phyloP scores from a whole-genome alignment of 53 echinoderm and acorn worm genomes.

The Stichopus horrens region DNA sequence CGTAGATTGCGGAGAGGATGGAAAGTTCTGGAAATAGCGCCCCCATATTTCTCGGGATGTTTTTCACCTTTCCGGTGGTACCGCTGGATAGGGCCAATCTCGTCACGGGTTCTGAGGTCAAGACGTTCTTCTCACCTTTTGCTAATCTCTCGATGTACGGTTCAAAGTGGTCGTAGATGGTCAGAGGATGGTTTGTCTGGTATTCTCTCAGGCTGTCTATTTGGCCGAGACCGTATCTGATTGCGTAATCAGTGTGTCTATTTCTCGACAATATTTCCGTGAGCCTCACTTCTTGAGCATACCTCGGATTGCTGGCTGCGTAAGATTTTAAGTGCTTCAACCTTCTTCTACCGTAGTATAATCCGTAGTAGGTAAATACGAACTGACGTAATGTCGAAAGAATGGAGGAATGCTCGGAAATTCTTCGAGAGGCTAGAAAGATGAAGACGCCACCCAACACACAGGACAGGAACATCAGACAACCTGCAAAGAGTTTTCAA shows the following conservation, averaged over 20 bases:
- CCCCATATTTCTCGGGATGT: slow-evolving; percentile 50
- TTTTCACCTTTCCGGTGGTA: slow-evolving; percentile 68
- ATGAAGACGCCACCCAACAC: too few relatives aligned
- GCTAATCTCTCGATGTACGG: slow-evolving; percentile 44
- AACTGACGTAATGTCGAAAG: not conserved
- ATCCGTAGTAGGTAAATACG: not conserved
- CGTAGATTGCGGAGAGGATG: not conserved
- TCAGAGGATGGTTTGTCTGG: slow-evolving; percentile 59
- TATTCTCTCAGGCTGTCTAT: slow-evolving; percentile 58
- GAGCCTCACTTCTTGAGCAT: not conserved
- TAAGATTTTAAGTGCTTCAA: not conserved
- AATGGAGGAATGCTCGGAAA: not conserved
- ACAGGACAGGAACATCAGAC: not conserved
- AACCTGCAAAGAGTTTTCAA: too few relatives aligned
- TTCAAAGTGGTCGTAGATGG: slow-evolving; percentile 60
- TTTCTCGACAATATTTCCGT: slow-evolving; percentile 2
- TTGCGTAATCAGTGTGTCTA: slow-evolving; percentile 58
- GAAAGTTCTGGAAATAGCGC: not conserved
- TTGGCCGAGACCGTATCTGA: slow-evolving; percentile 41
- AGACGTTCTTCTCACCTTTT: slow-evolving; percentile 44
- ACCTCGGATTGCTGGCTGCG: not conserved
- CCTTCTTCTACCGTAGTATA: not conserved
- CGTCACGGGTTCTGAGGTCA: slow-evolving; percentile 54
- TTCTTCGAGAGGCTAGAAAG: not conserved
- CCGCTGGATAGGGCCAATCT: slow-evolving; percentile 65